Evolutionary conservation across 2,888 invertebrate genomes (phyloP).

Genomic region (Tiliacea citrago): DNA sequence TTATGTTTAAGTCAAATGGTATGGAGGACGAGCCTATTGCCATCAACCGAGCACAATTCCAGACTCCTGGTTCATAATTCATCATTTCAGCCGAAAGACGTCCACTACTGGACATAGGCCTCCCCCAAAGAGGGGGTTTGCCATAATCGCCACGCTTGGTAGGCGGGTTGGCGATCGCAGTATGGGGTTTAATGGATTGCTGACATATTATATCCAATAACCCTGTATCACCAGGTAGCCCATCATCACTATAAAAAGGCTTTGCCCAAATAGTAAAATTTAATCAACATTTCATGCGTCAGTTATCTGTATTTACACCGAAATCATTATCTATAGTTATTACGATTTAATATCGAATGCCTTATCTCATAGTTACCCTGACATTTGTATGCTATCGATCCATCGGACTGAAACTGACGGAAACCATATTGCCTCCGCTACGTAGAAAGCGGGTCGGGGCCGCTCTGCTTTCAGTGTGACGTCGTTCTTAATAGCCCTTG

Average conservation of each 20-base stretch:
- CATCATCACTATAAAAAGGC: background rate
- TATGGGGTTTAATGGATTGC: too few relatives aligned
- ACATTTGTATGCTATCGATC: conserved; percentile 55
- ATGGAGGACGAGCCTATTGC: too few relatives aligned
- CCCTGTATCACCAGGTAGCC: too few relatives aligned
- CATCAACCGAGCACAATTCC: too few relatives aligned
- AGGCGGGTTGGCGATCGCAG: too few relatives aligned
- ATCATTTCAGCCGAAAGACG: too few relatives aligned
- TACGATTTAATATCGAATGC: conserved; percentile 54
- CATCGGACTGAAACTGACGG: conserved; percentile 10
- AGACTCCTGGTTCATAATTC: too few relatives aligned
- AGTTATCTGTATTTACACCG: conserved; percentile 27
- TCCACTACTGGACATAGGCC: too few relatives aligned
- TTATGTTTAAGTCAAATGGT: too few relatives aligned
- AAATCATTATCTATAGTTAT: conserved; percentile 50
- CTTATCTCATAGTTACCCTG: conserved; percentile 45
- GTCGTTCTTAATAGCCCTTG: background rate
- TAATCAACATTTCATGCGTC: background rate
- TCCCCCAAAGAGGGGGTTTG: too few relatives aligned
- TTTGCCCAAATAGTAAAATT: background rate
- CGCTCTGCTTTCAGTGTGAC: background rate
- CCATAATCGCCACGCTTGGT: too few relatives aligned
- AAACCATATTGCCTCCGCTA: conserved; percentile 17
- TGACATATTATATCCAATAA: too few relatives aligned
- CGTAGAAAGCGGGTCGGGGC: conserved; percentile 26